Conservation (phyloP, 2,888 invertebrate species). For the Hecatera dysodea region DNA sequence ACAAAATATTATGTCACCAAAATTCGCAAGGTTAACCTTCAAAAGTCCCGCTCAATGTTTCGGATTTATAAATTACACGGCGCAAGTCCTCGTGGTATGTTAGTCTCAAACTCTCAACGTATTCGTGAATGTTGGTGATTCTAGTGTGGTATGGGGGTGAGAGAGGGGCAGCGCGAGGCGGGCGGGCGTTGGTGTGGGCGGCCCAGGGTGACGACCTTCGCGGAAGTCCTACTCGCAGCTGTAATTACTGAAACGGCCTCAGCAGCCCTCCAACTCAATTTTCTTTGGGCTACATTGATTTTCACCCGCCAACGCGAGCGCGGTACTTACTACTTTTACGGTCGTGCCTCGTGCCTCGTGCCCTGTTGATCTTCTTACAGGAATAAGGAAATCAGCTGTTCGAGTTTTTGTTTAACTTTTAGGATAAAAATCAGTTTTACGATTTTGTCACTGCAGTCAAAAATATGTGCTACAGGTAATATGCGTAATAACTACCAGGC, state of each 20-base stretch:
- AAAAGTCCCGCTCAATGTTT: conserved; percentile 43
- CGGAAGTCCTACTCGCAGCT: conserved; percentile 76
- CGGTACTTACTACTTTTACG: conserved; percentile 46
- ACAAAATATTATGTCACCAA: background rate
- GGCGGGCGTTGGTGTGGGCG: conserved; percentile 42
- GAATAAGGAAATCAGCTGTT: conserved; percentile 51
- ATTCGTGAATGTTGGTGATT: conserved; percentile 51
- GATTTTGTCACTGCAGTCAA: background rate
- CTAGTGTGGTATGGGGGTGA: conserved; percentile 53
- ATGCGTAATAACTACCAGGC: background rate
- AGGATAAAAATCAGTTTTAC: background rate
- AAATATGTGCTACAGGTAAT: background rate
- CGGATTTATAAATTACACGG: conserved; percentile 32
- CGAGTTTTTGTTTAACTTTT: conserved; percentile 9
- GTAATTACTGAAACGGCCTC: conserved; percentile 76
- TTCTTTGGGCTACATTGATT: conserved; percentile 69
- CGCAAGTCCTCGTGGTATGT: conserved; percentile 49
- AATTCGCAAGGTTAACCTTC: conserved; percentile 29
- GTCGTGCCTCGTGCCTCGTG: conserved; percentile 39
- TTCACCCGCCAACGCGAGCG: conserved; percentile 47
- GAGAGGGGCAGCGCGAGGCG: conserved; percentile 31
- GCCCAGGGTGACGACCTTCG: conserved; percentile 75
- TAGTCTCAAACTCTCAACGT: conserved; percentile 34
- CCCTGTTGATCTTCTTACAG: conserved; percentile 48
- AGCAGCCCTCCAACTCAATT: conserved; percentile 74